These are phyloP conservation scores for Odontomyia ornata DNA, from an alignment of 2,888 invertebrate genomes.

Conservation along the genomic window DNA sequence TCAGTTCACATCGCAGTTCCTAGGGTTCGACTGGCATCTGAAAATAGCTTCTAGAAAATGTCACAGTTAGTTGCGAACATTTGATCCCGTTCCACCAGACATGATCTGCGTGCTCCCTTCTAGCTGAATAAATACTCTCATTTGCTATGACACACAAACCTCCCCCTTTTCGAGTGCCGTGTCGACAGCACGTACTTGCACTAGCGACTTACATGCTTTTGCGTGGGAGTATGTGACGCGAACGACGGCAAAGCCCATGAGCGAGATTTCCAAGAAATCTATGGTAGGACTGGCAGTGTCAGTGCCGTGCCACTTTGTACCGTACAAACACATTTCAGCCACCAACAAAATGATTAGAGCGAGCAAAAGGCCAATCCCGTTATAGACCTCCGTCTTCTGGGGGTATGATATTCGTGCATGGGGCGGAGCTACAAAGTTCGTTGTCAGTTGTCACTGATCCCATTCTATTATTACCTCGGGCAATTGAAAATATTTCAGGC, in stretches of 20 bases:
- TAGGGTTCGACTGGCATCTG: neutral
- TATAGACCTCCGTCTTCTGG: conserved; percentile 44
- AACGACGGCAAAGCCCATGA: conserved; percentile 10
- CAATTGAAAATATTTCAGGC: neutral
- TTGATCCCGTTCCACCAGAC: conserved; percentile 41
- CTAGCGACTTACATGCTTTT: neutral
- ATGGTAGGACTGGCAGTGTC: conserved; percentile 2
- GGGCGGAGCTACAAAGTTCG: conserved; percentile 49
- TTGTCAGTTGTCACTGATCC: conserved; percentile 49
- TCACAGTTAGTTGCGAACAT: conserved; percentile 33
- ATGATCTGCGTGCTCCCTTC: conserved; percentile 29
- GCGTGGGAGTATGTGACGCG: conserved; percentile 16
- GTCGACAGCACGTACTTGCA: neutral
- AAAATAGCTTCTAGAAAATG: conserved; percentile 29
- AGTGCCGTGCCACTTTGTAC: conserved; percentile 18
- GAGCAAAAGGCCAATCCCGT: conserved; percentile 49
- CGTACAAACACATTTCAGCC: conserved; percentile 38
- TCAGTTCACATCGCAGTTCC: conserved; percentile 2
- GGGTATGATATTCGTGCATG: conserved; percentile 40
- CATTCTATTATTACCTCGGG: conserved; percentile 44
- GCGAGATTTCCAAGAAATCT: neutral
- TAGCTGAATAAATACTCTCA: neutral
- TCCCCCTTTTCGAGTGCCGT: neutral
- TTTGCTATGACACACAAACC: conserved; percentile 11
- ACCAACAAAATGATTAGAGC: conserved; percentile 48